A percentile compares a stretch with the other conserved stretches of the same genome.
These are phyloP conservation scores for Merluccius polli DNA, from an alignment of 2,797 vertebrate genomes.

Conservation along the genomic window DNA sequence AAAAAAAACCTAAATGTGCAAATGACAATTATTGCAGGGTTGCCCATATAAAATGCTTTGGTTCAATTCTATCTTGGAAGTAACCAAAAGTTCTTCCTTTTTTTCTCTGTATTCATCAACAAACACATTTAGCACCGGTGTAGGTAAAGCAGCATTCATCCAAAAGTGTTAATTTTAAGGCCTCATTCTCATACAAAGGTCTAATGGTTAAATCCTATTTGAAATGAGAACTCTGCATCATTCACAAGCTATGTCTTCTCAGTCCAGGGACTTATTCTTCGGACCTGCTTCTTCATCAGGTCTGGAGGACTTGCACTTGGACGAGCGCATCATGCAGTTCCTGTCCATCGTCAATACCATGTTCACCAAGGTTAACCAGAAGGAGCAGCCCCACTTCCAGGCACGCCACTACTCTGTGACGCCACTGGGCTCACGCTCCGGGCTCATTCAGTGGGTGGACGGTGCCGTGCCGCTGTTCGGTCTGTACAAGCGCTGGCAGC, in stretches of 20 bases:
- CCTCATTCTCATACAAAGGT: no score
- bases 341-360: slow-evolving; percentile 98
- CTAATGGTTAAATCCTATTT: neutral
- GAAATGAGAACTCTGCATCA: neutral
- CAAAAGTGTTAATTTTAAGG: no score
- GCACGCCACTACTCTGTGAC: slow-evolving; percentile 97
- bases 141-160: no score
- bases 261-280: neutral
- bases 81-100: no score
- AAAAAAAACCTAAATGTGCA: neutral
- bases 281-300: slow-evolving; percentile 72
- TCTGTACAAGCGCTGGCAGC: slow-evolving; percentile 98
- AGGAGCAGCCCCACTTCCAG: slow-evolving; percentile 91
- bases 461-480: slow-evolving; percentile 95
- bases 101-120: no score
- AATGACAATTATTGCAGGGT: no score
- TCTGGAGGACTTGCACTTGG: slow-evolving; percentile 93
- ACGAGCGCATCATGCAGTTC: slow-evolving; percentile 99
- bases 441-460: slow-evolving; percentile 98
- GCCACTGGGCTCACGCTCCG: slow-evolving; percentile 90
- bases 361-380: slow-evolving; percentile 98
- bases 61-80: no score
- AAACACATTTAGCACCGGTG: no score
- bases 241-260: neutral
- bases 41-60: neutral